Evolutionary conservation across 2,888 invertebrate species (phyloP), one percentile per base, ranked within the genome.

Genomic region (Agrochola lychnidis): DNA sequence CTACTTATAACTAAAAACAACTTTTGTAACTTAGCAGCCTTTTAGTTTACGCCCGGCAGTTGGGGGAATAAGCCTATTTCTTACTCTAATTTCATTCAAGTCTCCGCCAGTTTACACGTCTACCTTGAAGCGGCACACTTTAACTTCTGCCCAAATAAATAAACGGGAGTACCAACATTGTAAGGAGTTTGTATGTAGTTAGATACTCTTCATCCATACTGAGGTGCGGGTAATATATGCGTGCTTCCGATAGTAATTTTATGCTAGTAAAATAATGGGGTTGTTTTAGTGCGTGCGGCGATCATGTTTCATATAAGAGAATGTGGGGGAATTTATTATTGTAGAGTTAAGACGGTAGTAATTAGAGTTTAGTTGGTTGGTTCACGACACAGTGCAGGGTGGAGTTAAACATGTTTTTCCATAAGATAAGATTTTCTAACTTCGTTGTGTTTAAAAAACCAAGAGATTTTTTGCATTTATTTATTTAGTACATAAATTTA

Each of bases 41-140:
- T 83, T 70, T 78, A 78, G 64, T 70, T 64, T 2, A 5, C 12
- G 64, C 10, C n/a, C n/a, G 42, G 0, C 56, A 70, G 66, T 66
- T 82, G 63, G 40, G 70, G 59, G 79, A 89, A 82, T 92, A 91
- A 92, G 91, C 91, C 87, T 90, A 89, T 92, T 93, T 88, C 89
- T 89, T 89, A 82, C 83, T 88, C 84, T 91, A 90, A 93, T 91
- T 92, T 91, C 84, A 91, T 91, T 92, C 83, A 81, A 89, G 87
- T 74, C 85, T 85, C 80, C 69, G 73, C 78, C 83, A 87, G 87
- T 89, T 89, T 88, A 86, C 87, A 89, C 86, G 84, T 78, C 74
- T 83, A 66, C 84, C 73, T 78, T 77, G 78, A 81, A 82, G 56
- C 73, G 80, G 78, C 76, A 80, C 88, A 77, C 77, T 86, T 88